Base-by-base conservation (phyloP, 2,113 vertebrate species). In the Gallinago media region DNA sequence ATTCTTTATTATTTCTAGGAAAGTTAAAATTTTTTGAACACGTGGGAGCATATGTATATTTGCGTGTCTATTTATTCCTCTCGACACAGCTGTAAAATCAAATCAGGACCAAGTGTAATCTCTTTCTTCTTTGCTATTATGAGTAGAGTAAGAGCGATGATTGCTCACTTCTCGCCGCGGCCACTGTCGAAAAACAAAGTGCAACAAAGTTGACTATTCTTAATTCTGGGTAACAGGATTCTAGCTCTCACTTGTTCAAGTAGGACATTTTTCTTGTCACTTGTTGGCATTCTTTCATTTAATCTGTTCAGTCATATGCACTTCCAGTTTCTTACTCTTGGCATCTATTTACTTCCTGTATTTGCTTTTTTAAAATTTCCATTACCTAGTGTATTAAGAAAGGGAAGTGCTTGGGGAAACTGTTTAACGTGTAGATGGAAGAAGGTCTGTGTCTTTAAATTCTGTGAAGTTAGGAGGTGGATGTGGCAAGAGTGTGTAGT, bases 401-500 rank as follows among this genome's bases (percentile, higher is more conserved):
- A 70, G 87, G 50, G 44, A 58, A 71, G 27, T 52, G 38, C 88
- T 71, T 34, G 63, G 52, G 55, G 75, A 78, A 25, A 25, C 42
- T 63, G 52, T 47, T 76, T 78, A 82, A 75, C 19, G 74, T 68
- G 80, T 25, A 73, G 65, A 62, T 54, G 68, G 72, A 94, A 16
- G 17, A 63, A 67, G 38, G 32, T 88, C 49, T 81, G 89, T 85
- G 76, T 86, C 89, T 97, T 97, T 96, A 97, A 97, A 97, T 92
- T 80, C 88, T 88, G 72, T 59, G 88, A 96, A 95, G 93, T 97
- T 97, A 71, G 83, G 87, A 88, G 90, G 86, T 93, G 68, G 91
- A 90, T 96, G 96, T 96, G 92, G 94, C 91, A 97, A 92, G 67
- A 77, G 79, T 49, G 47, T 73, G 89, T 97, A 91, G 74, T 70